Conservation (phyloP, 2,888 invertebrate species). For the Danaus chrysippus region DNA sequence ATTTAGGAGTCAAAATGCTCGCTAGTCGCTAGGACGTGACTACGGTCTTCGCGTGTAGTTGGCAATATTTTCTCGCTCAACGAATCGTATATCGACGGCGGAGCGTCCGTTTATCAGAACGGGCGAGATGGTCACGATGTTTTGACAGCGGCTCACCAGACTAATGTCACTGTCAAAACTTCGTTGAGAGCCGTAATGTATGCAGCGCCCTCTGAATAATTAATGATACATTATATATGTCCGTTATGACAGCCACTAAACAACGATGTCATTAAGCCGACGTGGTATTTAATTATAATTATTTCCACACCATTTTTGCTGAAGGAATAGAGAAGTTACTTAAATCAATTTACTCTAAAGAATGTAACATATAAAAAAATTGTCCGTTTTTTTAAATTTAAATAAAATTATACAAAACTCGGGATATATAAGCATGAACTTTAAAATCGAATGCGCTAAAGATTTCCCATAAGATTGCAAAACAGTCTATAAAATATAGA, state of each 20-base stretch:
- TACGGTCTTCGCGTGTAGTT: constrained; percentile 41
- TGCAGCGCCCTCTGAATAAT: constrained; percentile 8
- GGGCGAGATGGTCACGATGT: constrained; percentile 43
- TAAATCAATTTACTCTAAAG: too few species aligned
- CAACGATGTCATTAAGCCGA: neutral
- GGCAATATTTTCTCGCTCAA: constrained; percentile 50
- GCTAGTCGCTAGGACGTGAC: constrained; percentile 63
- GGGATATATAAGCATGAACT: constrained; percentile 19
- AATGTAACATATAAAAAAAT: neutral
- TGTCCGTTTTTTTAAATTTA: neutral
- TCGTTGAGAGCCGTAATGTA: constrained; percentile 8
- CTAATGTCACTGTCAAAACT: constrained; percentile 34
- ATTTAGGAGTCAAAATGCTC: constrained; percentile 69
- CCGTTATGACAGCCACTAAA: neutral
- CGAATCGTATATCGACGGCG: constrained; percentile 49
- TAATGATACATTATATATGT: constrained; percentile 1
- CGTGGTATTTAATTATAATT: neutral
- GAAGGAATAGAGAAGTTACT: too few species aligned
- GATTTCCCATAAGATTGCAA: constrained; percentile 60
- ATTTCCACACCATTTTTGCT: too few species aligned
- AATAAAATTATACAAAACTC: constrained; percentile 4
- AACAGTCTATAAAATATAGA: constrained; percentile 63
- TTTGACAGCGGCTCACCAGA: constrained; percentile 40
- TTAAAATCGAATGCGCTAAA: constrained; percentile 28
- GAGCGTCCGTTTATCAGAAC: constrained; percentile 46